phyloP scores from a whole-genome alignment of 2,888 invertebrate species.

The Antheraea assamensis region DNA sequence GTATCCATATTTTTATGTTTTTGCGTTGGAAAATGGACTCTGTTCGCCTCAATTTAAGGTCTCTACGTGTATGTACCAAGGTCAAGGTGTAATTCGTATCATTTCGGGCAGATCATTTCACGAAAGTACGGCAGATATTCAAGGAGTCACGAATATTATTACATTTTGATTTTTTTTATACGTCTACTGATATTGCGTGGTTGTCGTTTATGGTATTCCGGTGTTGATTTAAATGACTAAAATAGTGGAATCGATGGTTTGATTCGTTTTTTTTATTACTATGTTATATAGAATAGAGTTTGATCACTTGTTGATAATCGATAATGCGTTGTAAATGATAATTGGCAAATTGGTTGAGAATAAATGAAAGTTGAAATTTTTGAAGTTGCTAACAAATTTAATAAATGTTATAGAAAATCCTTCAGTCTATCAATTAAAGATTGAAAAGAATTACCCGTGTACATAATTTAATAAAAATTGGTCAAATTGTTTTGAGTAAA shows the following conservation, averaged over 20 bases:
- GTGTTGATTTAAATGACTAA: background rate
- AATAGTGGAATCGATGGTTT: background rate
- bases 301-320: no score
- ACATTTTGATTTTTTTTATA: background rate
- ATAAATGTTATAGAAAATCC: no score
- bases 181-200: background rate
- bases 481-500: no score
- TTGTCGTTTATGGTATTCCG: background rate
- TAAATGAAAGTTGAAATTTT: no score
- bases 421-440: no score
- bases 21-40: slow-evolving; percentile 3
- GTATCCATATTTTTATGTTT: slow-evolving; percentile 3
- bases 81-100: slow-evolving; percentile 10
- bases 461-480: no score
- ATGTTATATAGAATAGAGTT: no score
- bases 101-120: slow-evolving; percentile 14
- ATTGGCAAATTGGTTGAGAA: no score
- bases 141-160: slow-evolving; percentile 10
- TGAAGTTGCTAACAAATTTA: no score
- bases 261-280: background rate
- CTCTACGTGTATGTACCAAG: background rate
- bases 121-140: slow-evolving; percentile 5
- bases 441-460: no score
- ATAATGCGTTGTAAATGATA: no score
- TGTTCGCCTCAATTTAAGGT: background rate